Conservation (phyloP, 2,888 invertebrate species). For the Ophion costatus region DNA sequence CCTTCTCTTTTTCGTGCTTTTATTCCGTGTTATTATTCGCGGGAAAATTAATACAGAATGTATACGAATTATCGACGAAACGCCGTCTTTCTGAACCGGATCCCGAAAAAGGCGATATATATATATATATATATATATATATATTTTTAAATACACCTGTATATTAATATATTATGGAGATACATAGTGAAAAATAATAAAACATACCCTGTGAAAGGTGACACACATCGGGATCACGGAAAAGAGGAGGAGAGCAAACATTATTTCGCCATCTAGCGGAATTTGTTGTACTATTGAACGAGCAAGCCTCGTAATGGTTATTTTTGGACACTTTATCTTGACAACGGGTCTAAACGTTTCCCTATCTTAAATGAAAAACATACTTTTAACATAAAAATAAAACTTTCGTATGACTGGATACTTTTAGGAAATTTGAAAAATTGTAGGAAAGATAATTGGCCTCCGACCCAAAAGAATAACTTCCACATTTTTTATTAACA, state of each 20-base stretch:
- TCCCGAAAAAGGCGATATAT: background rate
- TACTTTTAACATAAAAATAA: too few species aligned
- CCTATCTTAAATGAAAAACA: too few species aligned
- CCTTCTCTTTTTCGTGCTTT: background rate
- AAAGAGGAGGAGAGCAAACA: background rate
- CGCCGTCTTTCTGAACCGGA: constrained; percentile 11
- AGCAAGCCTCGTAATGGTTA: too few species aligned
- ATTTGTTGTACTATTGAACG: too few species aligned
- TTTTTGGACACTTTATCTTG: too few species aligned
- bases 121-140: background rate
- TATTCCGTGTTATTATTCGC: constrained; percentile 26
- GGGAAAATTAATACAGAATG: constrained; percentile 62
- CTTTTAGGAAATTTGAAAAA: too few species aligned
- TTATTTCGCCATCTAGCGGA: too few species aligned
- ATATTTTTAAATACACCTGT: background rate
- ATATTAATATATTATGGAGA: background rate
- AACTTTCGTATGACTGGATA: too few species aligned
- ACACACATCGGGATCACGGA: background rate
- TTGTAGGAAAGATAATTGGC: too few species aligned
- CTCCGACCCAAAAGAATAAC: too few species aligned
- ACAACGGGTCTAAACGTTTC: too few species aligned
- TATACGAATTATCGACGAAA: constrained; percentile 43
- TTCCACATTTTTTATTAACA: too few species aligned
- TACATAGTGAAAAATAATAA: background rate
- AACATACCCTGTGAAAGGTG: background rate